A percentile compares a stretch with the other conserved stretches of the same genome.
Evolutionary conservation across 2,797 vertebrate species (phyloP).

Genomic region (Premnoplex brunnescens): DNA sequence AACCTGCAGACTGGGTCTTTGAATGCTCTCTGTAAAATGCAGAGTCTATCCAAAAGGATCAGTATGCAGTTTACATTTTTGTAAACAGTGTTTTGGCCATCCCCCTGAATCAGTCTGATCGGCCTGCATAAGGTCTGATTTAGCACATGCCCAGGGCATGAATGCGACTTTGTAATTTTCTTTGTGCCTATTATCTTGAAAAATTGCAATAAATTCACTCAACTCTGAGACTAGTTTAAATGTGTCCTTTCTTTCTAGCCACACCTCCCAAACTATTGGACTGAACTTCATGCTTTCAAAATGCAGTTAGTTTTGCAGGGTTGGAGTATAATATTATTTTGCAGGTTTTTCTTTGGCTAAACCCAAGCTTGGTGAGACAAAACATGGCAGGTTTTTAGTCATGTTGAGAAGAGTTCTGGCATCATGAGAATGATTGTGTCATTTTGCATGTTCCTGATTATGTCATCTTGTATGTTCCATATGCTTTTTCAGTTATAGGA

Average conservation of each 20-base stretch:
- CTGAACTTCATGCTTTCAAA: not conserved
- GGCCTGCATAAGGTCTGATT: not conserved
- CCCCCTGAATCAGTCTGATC: not conserved
- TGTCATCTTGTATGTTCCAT: not conserved
- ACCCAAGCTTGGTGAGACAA: not conserved
- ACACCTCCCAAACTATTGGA: not conserved
- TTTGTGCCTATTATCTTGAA: not conserved
- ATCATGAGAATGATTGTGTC: not conserved
- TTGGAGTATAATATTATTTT: not conserved
- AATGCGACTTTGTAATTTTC: not conserved
- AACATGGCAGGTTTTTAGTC: not conserved
- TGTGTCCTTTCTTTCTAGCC: not conserved
- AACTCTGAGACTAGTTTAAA: not conserved
- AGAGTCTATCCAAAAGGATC: not conserved
- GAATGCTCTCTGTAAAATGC: not conserved
- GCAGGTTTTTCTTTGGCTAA: not conserved
- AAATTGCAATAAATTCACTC: not conserved
- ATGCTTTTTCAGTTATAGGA: not conserved
- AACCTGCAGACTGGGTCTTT: not conserved
- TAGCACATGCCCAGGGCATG: not conserved
- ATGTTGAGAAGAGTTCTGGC: not conserved
- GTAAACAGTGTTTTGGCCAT: not conserved
- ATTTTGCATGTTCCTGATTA: not conserved
- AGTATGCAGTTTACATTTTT: not conserved
- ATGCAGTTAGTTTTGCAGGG: not conserved